Percentiles rank a stretch among this genome's conserved stretches.
Conservation (phyloP, 2,113 vertebrate species). For the Cnemophilus loriae region DNA sequence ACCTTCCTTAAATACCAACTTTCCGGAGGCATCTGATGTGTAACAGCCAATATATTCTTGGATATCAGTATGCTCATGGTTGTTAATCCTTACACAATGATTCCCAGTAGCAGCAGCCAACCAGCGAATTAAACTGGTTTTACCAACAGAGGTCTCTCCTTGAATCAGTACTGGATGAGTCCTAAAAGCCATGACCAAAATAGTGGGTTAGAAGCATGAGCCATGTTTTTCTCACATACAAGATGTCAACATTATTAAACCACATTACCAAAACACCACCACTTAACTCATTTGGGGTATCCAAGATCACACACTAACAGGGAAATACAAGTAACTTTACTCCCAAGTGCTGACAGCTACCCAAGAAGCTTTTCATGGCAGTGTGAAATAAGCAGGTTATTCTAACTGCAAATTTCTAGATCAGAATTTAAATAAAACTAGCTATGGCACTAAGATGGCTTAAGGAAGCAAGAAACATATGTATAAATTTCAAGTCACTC, state of each 20-base stretch:
- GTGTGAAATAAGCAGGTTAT: not conserved
- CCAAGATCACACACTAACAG: not conserved
- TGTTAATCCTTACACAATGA: constrained; percentile 95
- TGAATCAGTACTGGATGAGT: constrained; percentile 92
- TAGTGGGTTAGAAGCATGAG: fast-evolving
- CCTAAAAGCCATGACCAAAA: constrained; percentile 67
- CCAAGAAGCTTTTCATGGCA: not conserved
- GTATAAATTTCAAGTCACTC: constrained; percentile 1
- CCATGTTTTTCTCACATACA: not conserved
- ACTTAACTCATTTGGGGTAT: not conserved
- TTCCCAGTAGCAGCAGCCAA: constrained; percentile 90
- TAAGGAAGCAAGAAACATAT: not conserved
- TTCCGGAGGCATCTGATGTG: constrained; percentile 85
- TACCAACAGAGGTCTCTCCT: constrained; percentile 95
- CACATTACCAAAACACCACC: not conserved
- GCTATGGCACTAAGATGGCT: not conserved
- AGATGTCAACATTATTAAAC: not conserved
- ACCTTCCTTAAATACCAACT: constrained; percentile 93
- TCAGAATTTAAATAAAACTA: not conserved
- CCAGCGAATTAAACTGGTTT: constrained; percentile 95
- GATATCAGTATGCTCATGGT: constrained; percentile 97
- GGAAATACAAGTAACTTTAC: not conserved
- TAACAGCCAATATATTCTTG: constrained; percentile 98
- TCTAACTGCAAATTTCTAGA: not conserved
- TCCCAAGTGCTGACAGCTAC: not conserved